Conservation (phyloP, 2,888 invertebrate genomes). For the Eristalinus aeneus region DNA sequence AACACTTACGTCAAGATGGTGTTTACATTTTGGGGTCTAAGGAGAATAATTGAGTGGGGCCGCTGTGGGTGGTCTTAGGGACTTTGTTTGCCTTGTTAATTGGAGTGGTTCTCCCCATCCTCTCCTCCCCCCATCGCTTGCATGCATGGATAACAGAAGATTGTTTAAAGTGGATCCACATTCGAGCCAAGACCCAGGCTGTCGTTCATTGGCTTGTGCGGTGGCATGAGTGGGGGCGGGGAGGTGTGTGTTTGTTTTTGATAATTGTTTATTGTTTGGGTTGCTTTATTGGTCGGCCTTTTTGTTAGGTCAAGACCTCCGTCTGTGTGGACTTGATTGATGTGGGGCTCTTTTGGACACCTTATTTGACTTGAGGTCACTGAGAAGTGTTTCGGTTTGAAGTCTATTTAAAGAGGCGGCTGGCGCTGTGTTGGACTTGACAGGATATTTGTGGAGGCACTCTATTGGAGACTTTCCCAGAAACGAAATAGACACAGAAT, state of each 20-base stretch:
- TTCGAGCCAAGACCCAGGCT: not conserved
- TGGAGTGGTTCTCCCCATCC: constrained; percentile 50
- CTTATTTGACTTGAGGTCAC: not conserved
- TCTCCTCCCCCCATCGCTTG: not conserved
- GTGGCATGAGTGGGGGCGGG: not conserved
- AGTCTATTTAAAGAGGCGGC: too few relatives aligned
- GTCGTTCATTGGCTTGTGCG: not conserved
- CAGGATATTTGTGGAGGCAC: too few relatives aligned
- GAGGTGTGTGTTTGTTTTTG: constrained; percentile 39
- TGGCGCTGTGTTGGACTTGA: not conserved
- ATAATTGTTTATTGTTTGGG: constrained; percentile 55
- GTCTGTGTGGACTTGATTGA: not conserved
- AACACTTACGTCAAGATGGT: constrained; percentile 69
- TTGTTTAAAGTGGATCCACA: not conserved
- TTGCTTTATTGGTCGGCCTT: not conserved
- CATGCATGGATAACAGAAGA: constrained; percentile 19
- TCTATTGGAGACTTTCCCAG: too few relatives aligned
- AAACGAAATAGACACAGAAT: too few relatives aligned
- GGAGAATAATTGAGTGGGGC: constrained; percentile 53
- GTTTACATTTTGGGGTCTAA: constrained; percentile 67
- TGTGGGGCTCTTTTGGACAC: not conserved
- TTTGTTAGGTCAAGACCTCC: not conserved
- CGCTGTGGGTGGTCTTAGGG: constrained; percentile 35
- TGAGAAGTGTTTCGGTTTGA: not conserved
- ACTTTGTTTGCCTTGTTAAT: constrained; percentile 67